phyloP scores from a whole-genome alignment of 2,113 vertebrate species.

The Phoxinus phoxinus region DNA sequence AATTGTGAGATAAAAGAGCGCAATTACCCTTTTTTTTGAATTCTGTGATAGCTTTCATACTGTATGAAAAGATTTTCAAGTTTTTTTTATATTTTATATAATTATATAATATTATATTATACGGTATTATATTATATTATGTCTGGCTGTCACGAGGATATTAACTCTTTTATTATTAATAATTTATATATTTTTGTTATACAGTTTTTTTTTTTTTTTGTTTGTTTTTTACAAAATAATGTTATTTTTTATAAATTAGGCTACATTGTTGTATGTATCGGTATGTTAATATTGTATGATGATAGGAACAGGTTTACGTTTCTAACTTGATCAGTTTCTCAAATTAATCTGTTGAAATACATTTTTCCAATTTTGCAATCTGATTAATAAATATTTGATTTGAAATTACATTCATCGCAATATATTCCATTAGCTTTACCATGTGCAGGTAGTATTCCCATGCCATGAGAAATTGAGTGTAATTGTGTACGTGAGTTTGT shows the following conservation, averaged over 20 bases:
- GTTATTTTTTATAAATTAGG: neutral
- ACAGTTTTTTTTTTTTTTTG: too few species aligned
- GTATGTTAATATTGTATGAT: neutral
- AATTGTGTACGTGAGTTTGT: neutral
- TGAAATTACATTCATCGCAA: neutral
- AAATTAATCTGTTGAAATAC: neutral
- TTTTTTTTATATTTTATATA: neutral
- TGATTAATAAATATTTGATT: neutral
- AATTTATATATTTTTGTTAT: neutral
- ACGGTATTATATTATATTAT: neutral
- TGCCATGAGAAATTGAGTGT: neutral
- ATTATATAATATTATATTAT: neutral
- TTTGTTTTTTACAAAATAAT: neutral
- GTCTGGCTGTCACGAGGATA: neutral
- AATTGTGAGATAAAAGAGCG: too few species aligned
- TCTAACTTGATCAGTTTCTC: neutral
- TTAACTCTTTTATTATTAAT: too few species aligned
- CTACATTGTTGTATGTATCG: neutral
- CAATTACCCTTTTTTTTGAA: too few species aligned
- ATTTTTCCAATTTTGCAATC: neutral
- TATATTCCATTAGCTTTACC: neutral
- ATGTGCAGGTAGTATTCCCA: neutral
- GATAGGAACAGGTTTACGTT: neutral
- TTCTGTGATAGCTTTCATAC: too few species aligned
- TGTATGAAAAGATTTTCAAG: neutral